Evolutionary conservation across 2,888 invertebrate species (phyloP).

Genomic region (Galeruca laticollis): DNA sequence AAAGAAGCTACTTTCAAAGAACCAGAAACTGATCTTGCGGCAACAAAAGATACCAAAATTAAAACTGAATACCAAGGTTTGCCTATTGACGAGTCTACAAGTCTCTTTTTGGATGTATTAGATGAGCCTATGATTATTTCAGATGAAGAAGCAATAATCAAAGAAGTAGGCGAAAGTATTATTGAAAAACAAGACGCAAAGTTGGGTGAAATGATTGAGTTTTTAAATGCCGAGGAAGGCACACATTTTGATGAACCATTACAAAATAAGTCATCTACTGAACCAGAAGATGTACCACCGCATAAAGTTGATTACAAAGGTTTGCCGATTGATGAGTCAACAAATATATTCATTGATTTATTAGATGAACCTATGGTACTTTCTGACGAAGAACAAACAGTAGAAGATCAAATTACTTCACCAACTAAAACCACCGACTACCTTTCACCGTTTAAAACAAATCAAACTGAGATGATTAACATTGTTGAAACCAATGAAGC

Average conservation of each 20-base stretch:
- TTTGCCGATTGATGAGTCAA: constrained; percentile 52
- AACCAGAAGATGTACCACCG: background rate
- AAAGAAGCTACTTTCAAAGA: background rate
- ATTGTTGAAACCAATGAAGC: no score
- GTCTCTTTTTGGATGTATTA: constrained; percentile 62
- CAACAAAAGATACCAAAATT: constrained; percentile 12
- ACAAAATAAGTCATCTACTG: background rate
- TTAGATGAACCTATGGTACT: constrained; percentile 55
- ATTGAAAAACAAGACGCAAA: background rate
- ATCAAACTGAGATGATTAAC: background rate
- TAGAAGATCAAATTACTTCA: constrained; percentile 16
- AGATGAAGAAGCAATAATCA: constrained; percentile 45
- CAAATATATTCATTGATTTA: constrained; percentile 49
- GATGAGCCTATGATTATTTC: constrained; percentile 53
- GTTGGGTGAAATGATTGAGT: background rate
- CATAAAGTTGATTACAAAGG: constrained; percentile 47
- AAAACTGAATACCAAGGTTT: constrained; percentile 49
- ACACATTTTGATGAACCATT: background rate
- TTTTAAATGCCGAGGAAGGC: constrained; percentile 2
- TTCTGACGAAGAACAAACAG: constrained; percentile 52
- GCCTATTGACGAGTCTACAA: constrained; percentile 56
- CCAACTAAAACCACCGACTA: background rate
- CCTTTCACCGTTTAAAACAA: no score
- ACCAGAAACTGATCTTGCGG: constrained; percentile 6
- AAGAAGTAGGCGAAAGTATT: background rate